phyloP scores from a whole-genome alignment of 2,113 vertebrate species.

The Percopsis transmontana region DNA sequence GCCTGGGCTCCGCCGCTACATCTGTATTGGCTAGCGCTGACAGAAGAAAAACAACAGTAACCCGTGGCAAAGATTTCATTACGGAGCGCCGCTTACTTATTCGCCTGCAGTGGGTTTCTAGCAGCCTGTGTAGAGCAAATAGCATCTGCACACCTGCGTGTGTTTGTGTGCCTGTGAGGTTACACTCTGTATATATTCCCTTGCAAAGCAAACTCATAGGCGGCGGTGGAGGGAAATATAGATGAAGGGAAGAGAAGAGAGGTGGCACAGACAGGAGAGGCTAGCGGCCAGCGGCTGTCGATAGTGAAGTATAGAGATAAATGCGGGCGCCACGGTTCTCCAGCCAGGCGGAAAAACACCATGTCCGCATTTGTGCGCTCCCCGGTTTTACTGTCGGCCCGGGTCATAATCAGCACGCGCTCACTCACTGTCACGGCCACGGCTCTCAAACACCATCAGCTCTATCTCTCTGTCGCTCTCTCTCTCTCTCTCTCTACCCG shows the following conservation, averaged over 20 bases:
- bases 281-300: slow-evolving; percentile 62
- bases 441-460: not conserved
- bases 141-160: slow-evolving; percentile 6
- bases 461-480: not conserved
- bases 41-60: slow-evolving; percentile 36
- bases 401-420: slow-evolving; percentile 64
- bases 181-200: slow-evolving; percentile 7
- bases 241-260: slow-evolving; percentile 7
- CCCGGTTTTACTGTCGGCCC: slow-evolving; percentile 51
- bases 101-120: slow-evolving; percentile 9
- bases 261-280: slow-evolving; percentile 11
- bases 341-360: slow-evolving; percentile 77
- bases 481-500: slow-evolving; percentile 20
- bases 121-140: not conserved
- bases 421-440: slow-evolving; percentile 27
- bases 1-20: slow-evolving; percentile 8
- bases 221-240: slow-evolving; percentile 1
- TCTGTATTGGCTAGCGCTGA: slow-evolving; percentile 41
- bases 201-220: slow-evolving; percentile 14
- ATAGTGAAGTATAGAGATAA: slow-evolving; percentile 69
- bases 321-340: slow-evolving; percentile 65
- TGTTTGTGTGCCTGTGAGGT: slow-evolving; percentile 4
- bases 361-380: slow-evolving; percentile 52
- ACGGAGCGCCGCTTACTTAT: slow-evolving; percentile 28
- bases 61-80: slow-evolving; percentile 38